Conservation (phyloP, 1,140 invertebrate species). For the Cydia fagiglandana region DNA sequence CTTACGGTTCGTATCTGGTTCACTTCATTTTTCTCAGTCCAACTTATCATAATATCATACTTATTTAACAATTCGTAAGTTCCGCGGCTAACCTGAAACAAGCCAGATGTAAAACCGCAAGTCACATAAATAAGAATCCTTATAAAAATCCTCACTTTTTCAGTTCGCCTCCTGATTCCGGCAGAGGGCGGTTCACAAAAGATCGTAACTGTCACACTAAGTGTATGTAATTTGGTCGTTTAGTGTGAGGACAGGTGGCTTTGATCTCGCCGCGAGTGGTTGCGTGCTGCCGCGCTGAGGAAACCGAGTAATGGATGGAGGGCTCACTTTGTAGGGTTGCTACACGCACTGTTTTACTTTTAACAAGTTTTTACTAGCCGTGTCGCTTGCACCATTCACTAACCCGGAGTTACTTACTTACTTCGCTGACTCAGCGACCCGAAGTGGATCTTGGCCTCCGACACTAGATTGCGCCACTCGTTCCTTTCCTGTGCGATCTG, state of each 20-base stretch:
- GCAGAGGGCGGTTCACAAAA: neutral
- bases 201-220: neutral
- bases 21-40: too few relatives aligned
- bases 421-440: too few relatives aligned
- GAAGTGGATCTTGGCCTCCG: too few relatives aligned
- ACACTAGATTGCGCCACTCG: too few relatives aligned
- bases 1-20: too few relatives aligned
- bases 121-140: constrained; percentile 2
- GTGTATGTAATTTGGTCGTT: neutral
- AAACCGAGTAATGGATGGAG: constrained; percentile 72
- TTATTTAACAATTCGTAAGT: neutral
- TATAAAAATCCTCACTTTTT: constrained; percentile 1
- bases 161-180: too few relatives aligned
- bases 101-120: neutral
- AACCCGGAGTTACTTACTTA: too few relatives aligned
- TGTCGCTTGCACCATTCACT: too few relatives aligned
- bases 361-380: neutral
- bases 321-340: constrained; percentile 47
- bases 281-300: constrained; percentile 55
- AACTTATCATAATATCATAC: too few relatives aligned
- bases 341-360: neutral
- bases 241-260: constrained; percentile 45
- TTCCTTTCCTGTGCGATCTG: too few relatives aligned
- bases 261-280: constrained; percentile 63
- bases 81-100: neutral